Evolutionary conservation across 2,797 vertebrate genomes (phyloP).

Genomic region (Hozukius guyotensis): DNA sequence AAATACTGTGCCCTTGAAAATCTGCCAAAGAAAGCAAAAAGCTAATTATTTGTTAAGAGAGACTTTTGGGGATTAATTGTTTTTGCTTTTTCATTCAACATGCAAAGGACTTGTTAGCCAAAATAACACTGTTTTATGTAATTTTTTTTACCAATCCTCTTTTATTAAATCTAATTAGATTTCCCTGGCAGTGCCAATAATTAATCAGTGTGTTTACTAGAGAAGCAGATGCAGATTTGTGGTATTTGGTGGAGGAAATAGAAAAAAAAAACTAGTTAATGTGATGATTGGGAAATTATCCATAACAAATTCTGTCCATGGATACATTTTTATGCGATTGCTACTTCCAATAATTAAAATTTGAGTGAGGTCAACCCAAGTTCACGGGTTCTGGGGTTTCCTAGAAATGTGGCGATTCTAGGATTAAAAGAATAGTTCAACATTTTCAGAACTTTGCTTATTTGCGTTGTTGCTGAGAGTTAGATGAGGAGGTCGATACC

Average conservation of each 20-base stretch:
- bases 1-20: conserved; percentile 68
- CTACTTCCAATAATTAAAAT: not conserved
- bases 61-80: conserved; percentile 66
- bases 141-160: not conserved
- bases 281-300: not conserved
- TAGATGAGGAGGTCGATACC: not conserved
- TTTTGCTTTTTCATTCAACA: conserved; percentile 46
- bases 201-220: not conserved
- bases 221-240: not conserved
- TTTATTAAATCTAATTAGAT: conserved; percentile 13
- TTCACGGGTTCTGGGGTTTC: not conserved
- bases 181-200: conserved; percentile 13
- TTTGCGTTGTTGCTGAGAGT: not conserved
- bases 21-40: conserved; percentile 55
- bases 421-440: not conserved
- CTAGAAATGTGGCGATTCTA: not conserved
- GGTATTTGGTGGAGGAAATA: not conserved
- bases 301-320: too few species aligned
- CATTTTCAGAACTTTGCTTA: not conserved
- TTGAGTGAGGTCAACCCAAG: not conserved
- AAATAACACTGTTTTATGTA: conserved; percentile 10
- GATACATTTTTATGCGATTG: not conserved
- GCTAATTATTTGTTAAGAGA: conserved; percentile 49
- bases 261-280: not conserved
- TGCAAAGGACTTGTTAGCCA: conserved; percentile 31